phyloP scores from a whole-genome alignment of 2,888 invertebrate species.

The Hypena proboscidalis region DNA sequence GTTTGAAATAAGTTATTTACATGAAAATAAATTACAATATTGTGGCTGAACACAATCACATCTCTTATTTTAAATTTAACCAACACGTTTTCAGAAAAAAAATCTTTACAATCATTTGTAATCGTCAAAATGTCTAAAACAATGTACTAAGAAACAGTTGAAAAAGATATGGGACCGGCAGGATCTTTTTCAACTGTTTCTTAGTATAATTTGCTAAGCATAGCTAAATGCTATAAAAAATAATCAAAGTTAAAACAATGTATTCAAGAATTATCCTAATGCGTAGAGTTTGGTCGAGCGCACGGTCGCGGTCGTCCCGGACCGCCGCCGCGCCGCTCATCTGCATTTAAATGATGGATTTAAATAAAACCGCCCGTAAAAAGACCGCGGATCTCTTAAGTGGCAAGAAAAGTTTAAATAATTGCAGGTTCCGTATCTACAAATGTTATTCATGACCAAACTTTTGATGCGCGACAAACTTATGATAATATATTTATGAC shows the following conservation, averaged over 20 bases:
- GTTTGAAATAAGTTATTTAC: too few species aligned
- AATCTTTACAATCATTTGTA: conserved; percentile 6
- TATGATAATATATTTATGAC: not conserved
- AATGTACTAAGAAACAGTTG: too few species aligned
- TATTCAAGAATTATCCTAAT: conserved; percentile 49
- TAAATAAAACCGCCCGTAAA: conserved; percentile 67
- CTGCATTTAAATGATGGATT: conserved; percentile 78
- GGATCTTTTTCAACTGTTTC: too few species aligned
- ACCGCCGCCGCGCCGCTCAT: conserved; percentile 59
- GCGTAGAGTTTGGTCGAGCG: conserved; percentile 35
- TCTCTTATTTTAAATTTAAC: too few species aligned
- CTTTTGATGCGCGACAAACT: not conserved
- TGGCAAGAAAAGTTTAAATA: conserved; percentile 27
- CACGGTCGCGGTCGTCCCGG: conserved; percentile 16
- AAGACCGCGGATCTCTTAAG: conserved; percentile 47
- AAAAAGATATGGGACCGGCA: too few species aligned
- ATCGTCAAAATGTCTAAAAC: conserved; percentile 21
- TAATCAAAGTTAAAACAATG: too few species aligned
- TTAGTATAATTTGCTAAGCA: too few species aligned
- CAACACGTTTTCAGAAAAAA: not conserved
- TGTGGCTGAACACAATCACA: too few species aligned
- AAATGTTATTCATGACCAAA: not conserved
- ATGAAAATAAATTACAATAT: too few species aligned
- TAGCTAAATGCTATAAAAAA: too few species aligned
- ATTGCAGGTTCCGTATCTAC: not conserved